These are phyloP conservation scores for Hyaena hyaena DNA, from an alignment of 2,113 vertebrate genomes.

Conservation along the genomic window DNA sequence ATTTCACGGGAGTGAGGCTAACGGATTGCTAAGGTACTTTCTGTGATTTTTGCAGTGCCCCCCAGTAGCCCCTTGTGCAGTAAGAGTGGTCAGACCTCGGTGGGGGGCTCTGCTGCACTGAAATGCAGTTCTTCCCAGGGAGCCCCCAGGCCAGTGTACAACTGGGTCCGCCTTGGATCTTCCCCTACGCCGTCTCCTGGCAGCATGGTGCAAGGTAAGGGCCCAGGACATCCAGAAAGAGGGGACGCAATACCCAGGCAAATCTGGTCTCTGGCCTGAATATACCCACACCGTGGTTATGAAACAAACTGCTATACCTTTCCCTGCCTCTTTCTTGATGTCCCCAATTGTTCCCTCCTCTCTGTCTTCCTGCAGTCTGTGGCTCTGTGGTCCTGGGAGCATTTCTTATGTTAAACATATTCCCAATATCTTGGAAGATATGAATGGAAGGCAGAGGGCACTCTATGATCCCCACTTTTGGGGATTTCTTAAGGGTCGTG, in stretches of 20 bases:
- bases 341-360: not conserved
- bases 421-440: not conserved
- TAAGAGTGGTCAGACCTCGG: slow-evolving; percentile 68
- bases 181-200: slow-evolving; percentile 68
- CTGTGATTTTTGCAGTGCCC: slow-evolving; percentile 79
- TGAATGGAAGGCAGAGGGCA: not conserved
- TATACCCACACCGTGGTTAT: too few species aligned
- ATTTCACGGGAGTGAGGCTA: accelerated
- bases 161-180: slow-evolving; percentile 80
- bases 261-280: not conserved
- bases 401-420: not conserved
- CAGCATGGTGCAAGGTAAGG: slow-evolving; percentile 84
- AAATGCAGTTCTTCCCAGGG: slow-evolving; percentile 83
- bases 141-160: slow-evolving; percentile 84
- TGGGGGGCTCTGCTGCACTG: slow-evolving; percentile 82
- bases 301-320: not conserved
- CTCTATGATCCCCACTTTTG: not conserved
- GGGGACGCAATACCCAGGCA: not conserved
- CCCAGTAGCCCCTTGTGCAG: slow-evolving; percentile 83
- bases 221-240: not conserved
- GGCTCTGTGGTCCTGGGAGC: not conserved
- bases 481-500: slow-evolving; percentile 2
- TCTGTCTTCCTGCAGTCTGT: not conserved
- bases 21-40: not conserved
- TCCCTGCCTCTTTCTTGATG: not conserved